phyloP scores from a whole-genome alignment of 2,888 invertebrate genomes.

The Melinaea menophilus region DNA sequence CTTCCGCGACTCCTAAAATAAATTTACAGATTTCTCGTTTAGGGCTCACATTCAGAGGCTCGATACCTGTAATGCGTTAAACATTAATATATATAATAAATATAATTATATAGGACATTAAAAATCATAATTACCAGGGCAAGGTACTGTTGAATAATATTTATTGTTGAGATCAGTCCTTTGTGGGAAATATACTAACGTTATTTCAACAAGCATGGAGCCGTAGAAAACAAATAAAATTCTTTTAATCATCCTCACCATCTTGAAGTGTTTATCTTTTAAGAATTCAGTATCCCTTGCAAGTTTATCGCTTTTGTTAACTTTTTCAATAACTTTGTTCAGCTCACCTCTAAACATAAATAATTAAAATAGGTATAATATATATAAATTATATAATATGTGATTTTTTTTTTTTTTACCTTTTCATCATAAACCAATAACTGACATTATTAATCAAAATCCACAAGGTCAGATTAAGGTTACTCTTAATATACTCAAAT shows the following conservation, averaged over 20 bases:
- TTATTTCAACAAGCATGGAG: conserved; percentile 40
- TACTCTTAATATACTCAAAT: conserved; percentile 53
- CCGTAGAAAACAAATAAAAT: conserved; percentile 51
- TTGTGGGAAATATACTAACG: conserved; percentile 51
- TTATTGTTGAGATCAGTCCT: conserved; percentile 44
- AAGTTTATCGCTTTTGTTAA: conserved; percentile 42
- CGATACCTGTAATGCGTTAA: conserved; percentile 45
- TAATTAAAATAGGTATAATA: too few relatives aligned
- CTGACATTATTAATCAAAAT: conserved; percentile 47
- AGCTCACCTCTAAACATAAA: conserved; percentile 39
- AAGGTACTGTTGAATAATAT: conserved; percentile 52
- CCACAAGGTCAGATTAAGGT: conserved; percentile 52
- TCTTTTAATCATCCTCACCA: conserved; percentile 45
- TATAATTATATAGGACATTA: neutral
- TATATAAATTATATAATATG: neutral
- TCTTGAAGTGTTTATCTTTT: conserved; percentile 39
- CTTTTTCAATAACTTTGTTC: conserved; percentile 38
- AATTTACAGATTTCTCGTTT: conserved; percentile 50
- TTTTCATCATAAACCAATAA: conserved; percentile 55
- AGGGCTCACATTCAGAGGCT: conserved; percentile 46
- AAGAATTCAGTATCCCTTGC: conserved; percentile 36
- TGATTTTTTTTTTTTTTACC: conserved; percentile 37
- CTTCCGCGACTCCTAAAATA: conserved; percentile 47
- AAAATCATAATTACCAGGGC: conserved; percentile 52
- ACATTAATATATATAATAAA: conserved; percentile 8